A percentile compares a stretch with the other conserved stretches of the same genome.
These are phyloP conservation scores for Eudemis profundana DNA, from an alignment of 2,888 invertebrate genomes.

Conservation along the genomic window DNA sequence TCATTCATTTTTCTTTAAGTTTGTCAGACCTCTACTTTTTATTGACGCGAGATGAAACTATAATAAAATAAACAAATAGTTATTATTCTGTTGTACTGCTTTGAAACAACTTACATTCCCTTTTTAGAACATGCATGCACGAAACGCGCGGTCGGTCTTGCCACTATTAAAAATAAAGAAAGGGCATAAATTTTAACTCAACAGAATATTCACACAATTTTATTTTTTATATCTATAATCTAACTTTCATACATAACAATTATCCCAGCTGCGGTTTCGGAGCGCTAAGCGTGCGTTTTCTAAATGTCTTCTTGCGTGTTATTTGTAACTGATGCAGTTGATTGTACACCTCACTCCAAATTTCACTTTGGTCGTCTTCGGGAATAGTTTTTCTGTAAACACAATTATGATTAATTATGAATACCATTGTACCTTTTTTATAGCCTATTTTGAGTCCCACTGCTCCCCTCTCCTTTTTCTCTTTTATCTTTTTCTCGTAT, in stretches of 20 bases:
- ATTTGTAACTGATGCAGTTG: slow-evolving; percentile 90
- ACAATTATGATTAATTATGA: neutral
- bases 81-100: no score
- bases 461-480: no score
- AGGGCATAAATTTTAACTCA: neutral
- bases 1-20: no score
- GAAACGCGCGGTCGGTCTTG: slow-evolving; percentile 6
- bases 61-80: no score
- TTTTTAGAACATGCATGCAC: neutral
- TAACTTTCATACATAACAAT: slow-evolving; percentile 42
- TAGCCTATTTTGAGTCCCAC: no score
- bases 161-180: neutral
- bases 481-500: no score
- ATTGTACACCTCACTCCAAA: slow-evolving; percentile 93
- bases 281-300: slow-evolving; percentile 70
- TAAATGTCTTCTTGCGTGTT: slow-evolving; percentile 79
- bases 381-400: slow-evolving; percentile 90
- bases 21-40: no score
- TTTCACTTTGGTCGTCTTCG: slow-evolving; percentile 93
- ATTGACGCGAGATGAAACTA: no score
- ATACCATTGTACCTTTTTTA: no score
- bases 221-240: slow-evolving; percentile 28
- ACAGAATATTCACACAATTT: slow-evolving; percentile 1
- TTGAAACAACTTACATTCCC: no score
- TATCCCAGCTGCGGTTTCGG: slow-evolving; percentile 74